Conservation (phyloP, 2,113 vertebrate genomes). For the Pituophis catenifer region DNA sequence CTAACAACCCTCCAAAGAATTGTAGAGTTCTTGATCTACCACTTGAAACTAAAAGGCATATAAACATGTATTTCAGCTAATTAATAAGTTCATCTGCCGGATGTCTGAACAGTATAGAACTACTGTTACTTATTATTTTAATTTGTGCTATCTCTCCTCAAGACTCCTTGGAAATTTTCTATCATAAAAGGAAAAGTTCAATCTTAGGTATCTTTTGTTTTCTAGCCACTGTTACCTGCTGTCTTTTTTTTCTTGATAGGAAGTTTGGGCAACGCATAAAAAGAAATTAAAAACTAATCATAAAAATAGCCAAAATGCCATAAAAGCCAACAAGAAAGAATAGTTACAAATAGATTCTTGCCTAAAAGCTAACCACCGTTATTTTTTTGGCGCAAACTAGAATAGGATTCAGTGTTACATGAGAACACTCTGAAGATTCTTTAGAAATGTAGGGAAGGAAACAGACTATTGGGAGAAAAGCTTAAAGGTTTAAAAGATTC, state of each 20-base stretch:
- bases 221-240: not conserved
- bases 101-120: not conserved
- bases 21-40: not conserved
- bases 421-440: not conserved
- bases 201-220: not conserved
- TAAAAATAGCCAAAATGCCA: not conserved
- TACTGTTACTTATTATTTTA: not conserved
- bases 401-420: not conserved
- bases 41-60: not conserved
- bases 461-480: not conserved
- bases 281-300: not conserved
- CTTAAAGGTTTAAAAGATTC: not conserved
- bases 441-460: not conserved
- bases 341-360: not conserved
- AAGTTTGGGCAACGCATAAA: not conserved
- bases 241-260: not conserved
- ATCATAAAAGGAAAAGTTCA: not conserved
- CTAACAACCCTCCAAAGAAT: not conserved
- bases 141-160: not conserved
- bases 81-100: not conserved
- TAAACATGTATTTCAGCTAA: not conserved
- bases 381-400: not conserved
- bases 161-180: not conserved
- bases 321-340: not conserved
- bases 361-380: not conserved